Evolutionary conservation across 2,888 invertebrate species (phyloP), one percentile per base, ranked within the genome.

Genomic region (Strigamia transsilvanica): DNA sequence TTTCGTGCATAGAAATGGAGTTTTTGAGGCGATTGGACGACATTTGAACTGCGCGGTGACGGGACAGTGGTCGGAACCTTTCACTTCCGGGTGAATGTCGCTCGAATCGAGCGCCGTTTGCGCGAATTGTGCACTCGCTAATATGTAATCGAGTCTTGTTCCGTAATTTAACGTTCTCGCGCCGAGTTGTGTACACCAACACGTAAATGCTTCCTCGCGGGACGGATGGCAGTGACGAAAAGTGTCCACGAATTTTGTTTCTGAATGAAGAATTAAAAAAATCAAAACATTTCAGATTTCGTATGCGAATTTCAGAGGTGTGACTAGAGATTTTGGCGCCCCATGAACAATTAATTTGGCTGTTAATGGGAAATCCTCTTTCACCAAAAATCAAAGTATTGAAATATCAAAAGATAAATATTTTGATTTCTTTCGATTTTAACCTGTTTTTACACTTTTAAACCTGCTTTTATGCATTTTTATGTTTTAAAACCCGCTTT

Each of bases 31-130:
- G 9, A 87, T 79, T 9, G 86, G 80, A 78, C 85, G 84, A 18
- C 85, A 83, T n/a, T 87, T 84, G n/a, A 87, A 84, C 10, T 82
- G 42, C 3, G 87, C 87, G 46, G 84, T 85, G 0, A 90, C 89
- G 0, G 90, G 90, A 84, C 90, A 90, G 83, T 90, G 90, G 85
- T 90, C 90, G 42, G 90, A 90, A 0, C 90, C 90, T 82, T 84
- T 56, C 38, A 87, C 84, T 21, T 87, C 86, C 27, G 85, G 82
- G 18, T 86, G 79, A 42, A 87, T 85, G 51, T 86, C 83, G 82
- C 88, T 88, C 80, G 86, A 86, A 13, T 21, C 73, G n/a, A 83
- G n/a, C 5, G 42, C 23, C 13, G 5, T 27, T 4, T 79, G 82
- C 18, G 87, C 80, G 78, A 85, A 84, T 18, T 84, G 83, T 0